Base-by-base conservation (phyloP, 2,797 vertebrate genomes). In the Sitta carolinensis region DNA sequence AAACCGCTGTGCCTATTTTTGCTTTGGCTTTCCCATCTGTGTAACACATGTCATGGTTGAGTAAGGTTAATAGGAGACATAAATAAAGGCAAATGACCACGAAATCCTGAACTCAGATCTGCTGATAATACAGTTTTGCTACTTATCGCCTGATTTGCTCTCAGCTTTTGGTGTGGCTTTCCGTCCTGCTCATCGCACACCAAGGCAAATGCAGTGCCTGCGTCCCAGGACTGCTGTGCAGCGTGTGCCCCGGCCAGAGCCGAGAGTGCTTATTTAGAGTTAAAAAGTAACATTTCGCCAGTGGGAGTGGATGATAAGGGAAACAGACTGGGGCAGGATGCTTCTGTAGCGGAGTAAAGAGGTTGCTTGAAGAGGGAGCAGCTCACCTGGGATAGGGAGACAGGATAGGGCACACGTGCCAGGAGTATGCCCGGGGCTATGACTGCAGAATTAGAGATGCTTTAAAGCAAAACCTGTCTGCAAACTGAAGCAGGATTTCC, bases 31-130 rank as follows among this genome's bases (percentile, higher is more conserved):
- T 62, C 70, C 92, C 79, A 80, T 75, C 88, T 93, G 79, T 2
- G 27, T 29, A 91, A 87, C 48, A 87, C 17, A 55, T 84, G 51
- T 75, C 51, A 11, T 13, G 84, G 82, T 12, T 84, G 83, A 83
- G n/a, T 47, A 59, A 89, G 91, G 90, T 87, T 91, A 90, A 89
- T 29, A 63, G 67, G 48, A 92, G 76, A 69, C 87, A 94, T 94
- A 92, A 92, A 92, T 86, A 91, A 91, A 93, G 86, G 90, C 90
- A 90, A 95, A 84, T 79, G 93, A 88, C 83, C 70, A 82, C 87
- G 94, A 95, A 94, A 93, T 95, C 90, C 85, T 68, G 48, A 78
- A 43, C 54, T 89, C 84, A 78, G 82, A 81, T 94, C 70, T 80
- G 72, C 89, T 63, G 89, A 83, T 94, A 74, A 75, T 91, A 61